Evolutionary conservation across 2,888 invertebrate species (phyloP).

Genomic region (Drosophila rubida): DNA sequence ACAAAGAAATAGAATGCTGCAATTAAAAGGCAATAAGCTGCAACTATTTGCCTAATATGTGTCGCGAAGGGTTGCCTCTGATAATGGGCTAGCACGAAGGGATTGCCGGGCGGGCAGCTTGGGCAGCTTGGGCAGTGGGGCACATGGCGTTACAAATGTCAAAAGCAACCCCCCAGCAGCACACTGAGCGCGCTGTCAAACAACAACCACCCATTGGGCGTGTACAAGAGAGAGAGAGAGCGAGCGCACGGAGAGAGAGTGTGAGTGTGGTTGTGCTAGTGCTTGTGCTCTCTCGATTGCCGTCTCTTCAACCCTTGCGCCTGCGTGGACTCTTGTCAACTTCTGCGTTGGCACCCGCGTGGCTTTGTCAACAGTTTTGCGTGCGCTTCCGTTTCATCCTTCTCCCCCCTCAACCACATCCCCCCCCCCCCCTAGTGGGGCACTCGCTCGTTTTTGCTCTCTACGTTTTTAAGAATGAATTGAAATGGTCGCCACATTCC

Average conservation of each 20-base stretch:
- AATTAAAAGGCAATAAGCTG: conserved; percentile 71
- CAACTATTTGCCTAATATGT: conserved; percentile 50
- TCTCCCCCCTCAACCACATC: too few relatives aligned
- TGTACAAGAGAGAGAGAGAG: conserved; percentile 40
- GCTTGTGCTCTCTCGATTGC: conserved; percentile 5
- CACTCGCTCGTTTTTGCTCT: background rate
- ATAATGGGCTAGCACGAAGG: conserved; percentile 42
- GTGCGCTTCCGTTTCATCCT: conserved; percentile 31
- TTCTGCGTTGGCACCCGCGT: conserved; percentile 46
- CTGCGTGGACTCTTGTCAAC: conserved; percentile 39
- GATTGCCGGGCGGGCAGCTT: conserved; percentile 28
- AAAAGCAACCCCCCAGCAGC: conserved; percentile 62
- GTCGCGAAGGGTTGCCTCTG: conserved; percentile 27
- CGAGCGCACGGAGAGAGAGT: conserved; percentile 4
- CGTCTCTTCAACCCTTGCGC: conserved; percentile 55
- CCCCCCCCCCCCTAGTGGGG: background rate
- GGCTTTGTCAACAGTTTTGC: conserved; percentile 70
- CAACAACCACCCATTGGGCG: conserved; percentile 70
- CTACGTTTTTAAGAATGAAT: conserved; percentile 67
- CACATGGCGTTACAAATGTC: conserved; percentile 44
- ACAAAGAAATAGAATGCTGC: conserved; percentile 41
- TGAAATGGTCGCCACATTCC: conserved; percentile 54
- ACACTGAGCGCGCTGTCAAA: conserved; percentile 33
- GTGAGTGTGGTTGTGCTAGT: conserved; percentile 16
- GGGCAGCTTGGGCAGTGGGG: conserved; percentile 26